Conservation (phyloP, 2,797 vertebrate species). For the Centroberyx gerrardi region DNA sequence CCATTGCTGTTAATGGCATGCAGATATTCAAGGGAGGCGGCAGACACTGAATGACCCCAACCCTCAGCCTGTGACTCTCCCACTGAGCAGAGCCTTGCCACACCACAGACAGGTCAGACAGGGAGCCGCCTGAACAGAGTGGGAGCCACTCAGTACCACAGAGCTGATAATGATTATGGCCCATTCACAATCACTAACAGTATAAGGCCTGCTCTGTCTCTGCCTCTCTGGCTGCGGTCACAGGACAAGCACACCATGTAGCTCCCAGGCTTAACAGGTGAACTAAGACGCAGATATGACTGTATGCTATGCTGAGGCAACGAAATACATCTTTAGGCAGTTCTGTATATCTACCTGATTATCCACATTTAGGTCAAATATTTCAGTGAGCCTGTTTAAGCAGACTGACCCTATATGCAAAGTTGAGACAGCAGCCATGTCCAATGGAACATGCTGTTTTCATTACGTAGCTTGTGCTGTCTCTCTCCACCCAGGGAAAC, state of each 20-base stretch:
- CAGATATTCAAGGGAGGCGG: slow-evolving; percentile 82
- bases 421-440: slow-evolving; percentile 33
- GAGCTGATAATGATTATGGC: slow-evolving; percentile 79
- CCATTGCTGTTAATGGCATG: slow-evolving; percentile 87
- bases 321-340: slow-evolving; percentile 18
- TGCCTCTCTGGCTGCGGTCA: slow-evolving; percentile 65
- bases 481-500: slow-evolving; percentile 66
- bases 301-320: not conserved
- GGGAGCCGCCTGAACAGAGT: slow-evolving; percentile 82
- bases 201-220: slow-evolving; percentile 70
- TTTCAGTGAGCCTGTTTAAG: slow-evolving; percentile 28
- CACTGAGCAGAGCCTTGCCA: slow-evolving; percentile 61
- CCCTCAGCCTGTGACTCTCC: slow-evolving; percentile 68
- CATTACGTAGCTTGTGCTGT: slow-evolving; percentile 65
- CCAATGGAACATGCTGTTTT: slow-evolving; percentile 65
- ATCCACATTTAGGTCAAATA: slow-evolving; percentile 31
- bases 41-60: slow-evolving; percentile 78
- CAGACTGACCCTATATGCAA: slow-evolving; percentile 20
- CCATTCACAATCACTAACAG: slow-evolving; percentile 71
- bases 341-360: not conserved
- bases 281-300: slow-evolving; percentile 21
- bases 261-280: slow-evolving; percentile 60
- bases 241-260: slow-evolving; percentile 75
- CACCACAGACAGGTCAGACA: slow-evolving; percentile 82
- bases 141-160: slow-evolving; percentile 74